Evolutionary conservation across 2,113 vertebrate species (phyloP), one percentile per base, ranked within the genome.

Genomic region (Prinia subflava): DNA sequence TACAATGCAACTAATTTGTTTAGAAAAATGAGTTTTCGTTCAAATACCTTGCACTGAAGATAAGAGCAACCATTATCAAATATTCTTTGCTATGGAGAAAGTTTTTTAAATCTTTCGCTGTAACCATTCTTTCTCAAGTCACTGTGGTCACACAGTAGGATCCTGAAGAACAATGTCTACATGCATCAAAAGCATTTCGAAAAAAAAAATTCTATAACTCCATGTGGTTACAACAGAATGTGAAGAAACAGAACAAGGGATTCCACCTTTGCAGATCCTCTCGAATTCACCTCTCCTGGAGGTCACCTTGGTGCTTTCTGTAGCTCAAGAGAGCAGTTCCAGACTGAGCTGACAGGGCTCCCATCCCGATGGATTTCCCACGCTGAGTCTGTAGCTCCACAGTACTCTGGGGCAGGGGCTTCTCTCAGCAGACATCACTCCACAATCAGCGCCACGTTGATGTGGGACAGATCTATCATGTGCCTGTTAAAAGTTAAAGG

Each of bases 381-480:
- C 46, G 24, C 60, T 19, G 50, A 74, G 94, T 92, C 15, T n/a
- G 97, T 41, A 78, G 92, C 52, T 90, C 96, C 97, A 82, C 74
- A 87, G 89, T 27, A 46, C 5, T 35, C 52, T 83, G 71, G 82
- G 79, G 53, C 49, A 33, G 35, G 60, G 88, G 80, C 55, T 94
- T 46, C 68, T 89, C 69, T 78, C 71, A 75, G 76, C 14, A 76
- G 94, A 31, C 39, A 42, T 99, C 99, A 99, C 98, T 99, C 99
- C 63, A 99, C 98, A 64, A 99, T 98, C 96, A 99, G 98, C 28
- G 99, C 98, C 97, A 99, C 99, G 11, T 99, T 99, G 95, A 99
- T 99, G 98, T 99, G 99, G 95, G 99, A 99, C 97, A 99, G 97
- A 97, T 99, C 99, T 97, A 99, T 98, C 99, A 99, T 99, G 96